Base-by-base conservation (phyloP, 2,113 vertebrate species). In the Corvus moneduloides region DNA sequence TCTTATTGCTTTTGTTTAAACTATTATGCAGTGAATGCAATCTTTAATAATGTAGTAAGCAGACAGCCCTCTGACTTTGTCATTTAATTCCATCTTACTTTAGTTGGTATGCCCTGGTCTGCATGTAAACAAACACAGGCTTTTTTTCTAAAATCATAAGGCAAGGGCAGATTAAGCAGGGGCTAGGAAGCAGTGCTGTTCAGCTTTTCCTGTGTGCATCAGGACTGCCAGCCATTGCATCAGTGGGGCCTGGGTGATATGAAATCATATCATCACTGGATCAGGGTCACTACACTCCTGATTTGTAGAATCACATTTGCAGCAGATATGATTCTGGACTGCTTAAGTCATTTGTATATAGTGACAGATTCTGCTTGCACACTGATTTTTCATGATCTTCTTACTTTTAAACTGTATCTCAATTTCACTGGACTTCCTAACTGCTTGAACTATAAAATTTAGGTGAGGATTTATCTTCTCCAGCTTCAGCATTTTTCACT, bases 401-500 rank as follows among this genome's bases (percentile, higher is more conserved):
- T 90, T 86, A 32, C n/a, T 78, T 89, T 76, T 93, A 90, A 89
- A 79, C 23, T 90, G 8, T 39, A 55, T 33, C 43, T 85, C 21
- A 55, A 28, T 74, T 93, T 81, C 68, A 33, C n/a, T 84, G 51
- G 72, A 59, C 62, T 91, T 92, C 74, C 32, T 71, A 81, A 80
- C 33, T 84, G 51, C 51, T 74, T 56, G 55, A 90, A 61, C 33
- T 86, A 13, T 77, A 93, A 84, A 55, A 61, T 56, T 81, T 78
- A 84, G 48, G 75, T 56, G 43, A 93, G 55, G 79, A 83, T 90
- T 93, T 94, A 56, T 93, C 63, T 94, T 85, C 59, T 76, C 73
- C 52, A 88, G 84, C 81, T 94, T 94, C 93, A 93, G 68, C 72
- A 33, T 94, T 91, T 95, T 93, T 85, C 30, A 63, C 33, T 85